Conservation (phyloP, 2,113 vertebrate genomes). For the Garra rufa region DNA sequence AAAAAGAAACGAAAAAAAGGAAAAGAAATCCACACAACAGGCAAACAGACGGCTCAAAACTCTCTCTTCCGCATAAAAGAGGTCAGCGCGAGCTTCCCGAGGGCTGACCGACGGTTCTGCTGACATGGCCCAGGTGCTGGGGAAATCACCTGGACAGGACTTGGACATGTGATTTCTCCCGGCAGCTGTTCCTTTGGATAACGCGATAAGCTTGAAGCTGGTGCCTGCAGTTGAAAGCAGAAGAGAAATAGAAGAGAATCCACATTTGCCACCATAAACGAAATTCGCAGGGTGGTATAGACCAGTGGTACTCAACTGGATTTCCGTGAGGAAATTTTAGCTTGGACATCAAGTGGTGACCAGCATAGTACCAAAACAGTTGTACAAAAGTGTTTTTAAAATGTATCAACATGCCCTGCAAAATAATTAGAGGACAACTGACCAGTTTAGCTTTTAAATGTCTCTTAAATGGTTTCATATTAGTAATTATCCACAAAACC, state of each 20-base stretch:
- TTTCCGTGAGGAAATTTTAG: neutral
- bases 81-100: slow-evolving; percentile 19
- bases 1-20: too few species aligned
- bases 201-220: neutral
- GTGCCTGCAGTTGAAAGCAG: neutral
- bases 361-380: too few species aligned
- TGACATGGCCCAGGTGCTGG: slow-evolving; percentile 39
- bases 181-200: slow-evolving; percentile 32
- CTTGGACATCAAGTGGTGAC: neutral
- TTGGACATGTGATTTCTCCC: slow-evolving; percentile 5
- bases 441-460: neutral
- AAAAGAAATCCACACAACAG: neutral
- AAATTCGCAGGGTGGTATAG: neutral
- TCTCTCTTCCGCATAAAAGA: slow-evolving; percentile 33
- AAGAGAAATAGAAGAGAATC: neutral
- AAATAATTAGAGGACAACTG: neutral
- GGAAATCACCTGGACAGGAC: slow-evolving; percentile 17
- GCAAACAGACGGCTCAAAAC: slow-evolving; percentile 22
- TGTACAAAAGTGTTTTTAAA: neutral
- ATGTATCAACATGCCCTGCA: neutral
- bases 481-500: neutral
- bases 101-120: neutral
- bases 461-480: neutral
- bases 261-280: neutral
- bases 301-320: neutral